A percentile compares a stretch with the other conserved stretches of the same genome.
These are phyloP conservation scores for Pseudococcus jackbeardsleyi DNA, from an alignment of 2,888 invertebrate genomes.

Conservation along the genomic window DNA sequence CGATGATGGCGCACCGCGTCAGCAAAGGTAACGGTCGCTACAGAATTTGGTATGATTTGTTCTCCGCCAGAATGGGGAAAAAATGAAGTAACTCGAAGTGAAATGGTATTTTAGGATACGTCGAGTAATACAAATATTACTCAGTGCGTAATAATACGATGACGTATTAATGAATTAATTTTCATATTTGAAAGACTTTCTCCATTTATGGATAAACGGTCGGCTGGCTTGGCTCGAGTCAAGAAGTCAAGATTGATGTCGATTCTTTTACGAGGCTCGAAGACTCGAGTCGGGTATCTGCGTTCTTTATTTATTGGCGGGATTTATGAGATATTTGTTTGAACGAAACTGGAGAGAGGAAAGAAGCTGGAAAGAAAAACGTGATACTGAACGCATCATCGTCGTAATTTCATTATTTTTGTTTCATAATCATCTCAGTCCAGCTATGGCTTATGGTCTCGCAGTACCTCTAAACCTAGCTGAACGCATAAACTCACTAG, in stretches of 20 bases:
- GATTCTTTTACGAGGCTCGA: not conserved
- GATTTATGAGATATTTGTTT: not conserved
- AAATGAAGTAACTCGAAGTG: too few species aligned
- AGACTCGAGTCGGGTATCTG: not conserved
- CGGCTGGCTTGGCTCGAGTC: not conserved
- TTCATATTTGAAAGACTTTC: not conserved
- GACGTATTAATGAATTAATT: not conserved
- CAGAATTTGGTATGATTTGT: too few species aligned
- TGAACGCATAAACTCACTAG: too few species aligned
- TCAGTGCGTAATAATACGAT: not conserved
- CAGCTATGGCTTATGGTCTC: too few species aligned
- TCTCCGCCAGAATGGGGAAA: too few species aligned
- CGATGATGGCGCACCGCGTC: not conserved
- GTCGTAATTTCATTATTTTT: not conserved
- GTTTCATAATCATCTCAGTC: not conserved
- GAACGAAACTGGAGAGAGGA: not conserved
- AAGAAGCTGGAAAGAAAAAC: not conserved
- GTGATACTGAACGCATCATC: not conserved
- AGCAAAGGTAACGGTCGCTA: not conserved
- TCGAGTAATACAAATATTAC: not conserved
- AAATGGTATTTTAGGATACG: too few species aligned
- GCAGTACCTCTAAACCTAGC: not conserved
- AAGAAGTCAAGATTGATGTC: not conserved
- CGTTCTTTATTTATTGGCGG: not conserved
- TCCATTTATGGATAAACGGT: not conserved